A percentile compares a stretch with the other conserved stretches of the same genome.
These are phyloP conservation scores for Eriocheir sinensis DNA, from an alignment of 1,140 invertebrate species.

Conservation along the genomic window DNA sequence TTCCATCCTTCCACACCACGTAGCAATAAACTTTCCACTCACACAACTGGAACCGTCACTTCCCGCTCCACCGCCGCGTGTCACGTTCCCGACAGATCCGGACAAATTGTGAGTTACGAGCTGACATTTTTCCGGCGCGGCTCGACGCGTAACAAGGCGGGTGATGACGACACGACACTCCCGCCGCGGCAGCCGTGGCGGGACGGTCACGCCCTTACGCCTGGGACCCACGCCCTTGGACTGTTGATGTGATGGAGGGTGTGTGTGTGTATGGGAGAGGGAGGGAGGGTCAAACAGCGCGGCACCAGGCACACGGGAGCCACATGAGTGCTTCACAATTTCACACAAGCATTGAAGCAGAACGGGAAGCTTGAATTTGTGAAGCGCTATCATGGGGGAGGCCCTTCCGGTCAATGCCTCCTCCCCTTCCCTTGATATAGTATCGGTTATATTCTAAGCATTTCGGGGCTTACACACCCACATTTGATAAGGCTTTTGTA, in stretches of 20 bases:
- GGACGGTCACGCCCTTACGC: background rate
- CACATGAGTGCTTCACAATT: background rate
- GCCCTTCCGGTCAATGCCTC: no score
- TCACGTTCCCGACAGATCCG: background rate
- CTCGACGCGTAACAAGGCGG: background rate
- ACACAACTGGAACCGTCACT: background rate
- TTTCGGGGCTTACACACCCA: no score
- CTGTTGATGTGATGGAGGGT: no score
- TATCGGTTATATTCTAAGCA: no score
- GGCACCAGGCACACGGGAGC: background rate
- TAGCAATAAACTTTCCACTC: background rate
- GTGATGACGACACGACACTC: background rate
- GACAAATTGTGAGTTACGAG: slow-evolving; percentile 24
- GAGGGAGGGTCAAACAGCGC: background rate
- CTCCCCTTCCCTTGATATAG: no score
- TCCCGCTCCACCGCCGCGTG: background rate
- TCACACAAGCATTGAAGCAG: background rate
- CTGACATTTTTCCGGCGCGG: background rate
- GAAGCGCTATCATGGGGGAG: no score
- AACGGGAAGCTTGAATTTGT: no score
- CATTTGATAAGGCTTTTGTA: no score
- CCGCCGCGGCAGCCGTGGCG: background rate
- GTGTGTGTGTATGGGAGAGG: background rate
- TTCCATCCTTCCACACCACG: no score
- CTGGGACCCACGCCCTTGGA: background rate